Evolutionary conservation across 2,113 vertebrate genomes (phyloP).

Genomic region (Sinocyclocheilus anshuiensis): DNA sequence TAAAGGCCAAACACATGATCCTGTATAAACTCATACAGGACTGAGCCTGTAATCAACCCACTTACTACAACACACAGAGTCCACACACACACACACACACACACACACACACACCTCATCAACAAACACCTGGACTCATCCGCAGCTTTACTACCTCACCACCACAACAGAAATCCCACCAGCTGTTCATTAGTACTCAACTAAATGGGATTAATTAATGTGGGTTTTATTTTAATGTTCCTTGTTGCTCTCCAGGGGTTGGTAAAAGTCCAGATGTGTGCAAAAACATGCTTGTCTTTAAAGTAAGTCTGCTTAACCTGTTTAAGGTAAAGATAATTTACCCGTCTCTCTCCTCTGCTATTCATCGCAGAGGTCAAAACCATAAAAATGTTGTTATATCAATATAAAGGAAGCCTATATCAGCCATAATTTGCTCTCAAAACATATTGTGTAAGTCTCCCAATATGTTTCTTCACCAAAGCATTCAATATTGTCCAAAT

Average conservation of each 20-base stretch:
- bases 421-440: not conserved
- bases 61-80: no score
- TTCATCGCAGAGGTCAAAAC: not conserved
- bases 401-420: not conserved
- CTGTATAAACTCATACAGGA: constrained; percentile 16
- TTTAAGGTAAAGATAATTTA: not conserved
- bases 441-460: not conserved
- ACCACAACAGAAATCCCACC: constrained; percentile 55
- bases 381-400: not conserved
- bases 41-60: not conserved
- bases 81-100: constrained; percentile 1
- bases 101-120: constrained; percentile 37
- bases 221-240: constrained; percentile 46
- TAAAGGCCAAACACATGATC: constrained; percentile 60
- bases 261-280: constrained; percentile 53
- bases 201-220: constrained; percentile 70
- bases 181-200: constrained; percentile 66
- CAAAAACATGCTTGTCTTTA: constrained; percentile 48
- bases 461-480: not conserved
- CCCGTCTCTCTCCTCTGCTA: not conserved
- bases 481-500: not conserved
- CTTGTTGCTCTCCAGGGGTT: constrained; percentile 25
- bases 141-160: constrained; percentile 54
- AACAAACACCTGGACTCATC: constrained; percentile 63
- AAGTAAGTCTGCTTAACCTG: constrained; percentile 49